A percentile compares a stretch with the other conserved stretches of the same genome.
Conservation (phyloP, 2,113 vertebrate genomes). For the Corythoichthys intestinalis region DNA sequence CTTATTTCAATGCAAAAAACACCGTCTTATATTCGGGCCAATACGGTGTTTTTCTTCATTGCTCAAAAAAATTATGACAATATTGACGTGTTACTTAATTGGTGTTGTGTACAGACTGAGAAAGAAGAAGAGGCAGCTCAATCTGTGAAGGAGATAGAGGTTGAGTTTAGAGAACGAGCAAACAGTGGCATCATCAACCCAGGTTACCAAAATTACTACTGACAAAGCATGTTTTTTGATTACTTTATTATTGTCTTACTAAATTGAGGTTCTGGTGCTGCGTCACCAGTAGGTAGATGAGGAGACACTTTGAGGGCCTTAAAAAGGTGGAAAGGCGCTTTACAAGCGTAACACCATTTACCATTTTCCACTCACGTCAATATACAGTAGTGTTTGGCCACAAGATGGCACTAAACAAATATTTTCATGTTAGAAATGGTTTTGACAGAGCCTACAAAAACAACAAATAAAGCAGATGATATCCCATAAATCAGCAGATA, state of each 20-base stretch:
- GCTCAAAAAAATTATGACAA: not conserved
- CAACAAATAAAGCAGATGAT: no score
- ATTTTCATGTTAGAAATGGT: not conserved
- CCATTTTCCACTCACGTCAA: no score
- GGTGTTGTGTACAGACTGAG: conserved; percentile 20
- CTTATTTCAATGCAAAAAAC: no score
- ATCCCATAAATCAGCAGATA: no score
- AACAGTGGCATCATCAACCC: conserved; percentile 53
- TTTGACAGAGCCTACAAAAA: not conserved
- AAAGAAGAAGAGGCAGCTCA: conserved; percentile 26
- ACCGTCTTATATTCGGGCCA: no score
- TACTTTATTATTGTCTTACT: not conserved
- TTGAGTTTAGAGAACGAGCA: not conserved
- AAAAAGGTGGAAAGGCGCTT: no score
- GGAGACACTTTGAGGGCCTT: no score
- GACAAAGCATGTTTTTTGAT: no score
- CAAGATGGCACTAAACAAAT: not conserved
- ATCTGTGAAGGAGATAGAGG: conserved; percentile 4
- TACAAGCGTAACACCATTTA: no score
- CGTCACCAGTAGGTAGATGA: not conserved
- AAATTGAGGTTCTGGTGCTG: not conserved
- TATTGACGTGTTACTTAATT: not conserved
- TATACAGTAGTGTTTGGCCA: not conserved
- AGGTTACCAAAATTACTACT: conserved; percentile 49
- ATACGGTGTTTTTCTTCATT: no score